phyloP scores from a whole-genome alignment of 2,888 invertebrate genomes.

The Polyploca ridens region DNA sequence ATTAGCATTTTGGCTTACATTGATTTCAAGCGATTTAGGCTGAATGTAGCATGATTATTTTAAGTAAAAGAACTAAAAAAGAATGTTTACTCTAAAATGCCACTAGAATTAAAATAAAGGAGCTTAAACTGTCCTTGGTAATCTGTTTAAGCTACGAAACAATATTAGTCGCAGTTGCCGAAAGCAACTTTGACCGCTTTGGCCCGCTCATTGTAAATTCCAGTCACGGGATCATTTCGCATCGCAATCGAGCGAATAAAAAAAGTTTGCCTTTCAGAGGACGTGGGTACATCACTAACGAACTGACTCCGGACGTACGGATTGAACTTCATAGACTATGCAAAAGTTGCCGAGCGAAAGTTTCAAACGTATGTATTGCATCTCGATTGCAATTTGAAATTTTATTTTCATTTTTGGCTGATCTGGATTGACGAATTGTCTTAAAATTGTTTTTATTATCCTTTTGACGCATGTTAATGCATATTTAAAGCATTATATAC shows the following conservation, averaged over 20 bases:
- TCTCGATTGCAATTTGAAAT: background rate
- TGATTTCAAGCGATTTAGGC: no score
- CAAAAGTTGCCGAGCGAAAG: slow-evolving; percentile 7
- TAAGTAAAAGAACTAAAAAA: background rate
- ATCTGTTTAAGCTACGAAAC: background rate
- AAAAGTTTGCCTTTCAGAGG: slow-evolving; percentile 13
- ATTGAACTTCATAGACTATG: slow-evolving; percentile 12
- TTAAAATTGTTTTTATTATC: no score
- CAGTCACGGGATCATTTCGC: slow-evolving; percentile 11
- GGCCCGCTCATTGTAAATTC: background rate
- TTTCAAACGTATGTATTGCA: slow-evolving; percentile 5
- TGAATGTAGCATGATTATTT: no score
- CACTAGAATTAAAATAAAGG: background rate
- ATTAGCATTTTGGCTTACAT: background rate
- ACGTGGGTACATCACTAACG: slow-evolving; percentile 10
- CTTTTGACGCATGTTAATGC: no score
- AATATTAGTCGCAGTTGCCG: background rate
- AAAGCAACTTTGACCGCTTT: background rate
- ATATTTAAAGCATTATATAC: no score
- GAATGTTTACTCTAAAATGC: background rate
- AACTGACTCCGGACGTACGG: slow-evolving; percentile 10
- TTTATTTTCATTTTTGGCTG: background rate
- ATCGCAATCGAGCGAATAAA: slow-evolving; percentile 15
- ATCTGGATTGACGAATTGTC: background rate
- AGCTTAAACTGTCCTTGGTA: background rate